Percentiles rank a stretch among this genome's conserved stretches.
Evolutionary conservation across 2,113 vertebrate species (phyloP).

Genomic region (Promerops cafer): DNA sequence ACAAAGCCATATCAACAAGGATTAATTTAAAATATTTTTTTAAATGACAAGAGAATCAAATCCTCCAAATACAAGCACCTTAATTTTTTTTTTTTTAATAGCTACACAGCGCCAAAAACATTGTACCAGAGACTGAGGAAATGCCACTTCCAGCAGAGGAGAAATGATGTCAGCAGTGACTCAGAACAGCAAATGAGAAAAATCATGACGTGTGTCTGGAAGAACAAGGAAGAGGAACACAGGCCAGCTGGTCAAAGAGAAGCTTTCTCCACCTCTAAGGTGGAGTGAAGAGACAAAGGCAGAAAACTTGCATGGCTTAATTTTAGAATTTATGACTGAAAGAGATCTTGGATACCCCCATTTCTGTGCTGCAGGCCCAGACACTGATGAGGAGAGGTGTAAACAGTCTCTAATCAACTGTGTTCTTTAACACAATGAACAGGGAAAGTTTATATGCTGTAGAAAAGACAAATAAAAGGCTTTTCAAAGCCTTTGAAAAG

Average conservation of each 20-base stretch:
- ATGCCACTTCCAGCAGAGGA: neutral
- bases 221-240: neutral
- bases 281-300: neutral
- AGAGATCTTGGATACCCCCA: neutral
- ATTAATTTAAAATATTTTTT: neutral
- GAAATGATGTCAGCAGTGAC: neutral
- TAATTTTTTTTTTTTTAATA: neutral
- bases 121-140: neutral
- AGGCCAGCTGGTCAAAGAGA: neutral
- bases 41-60: neutral
- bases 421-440: neutral
- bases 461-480: neutral
- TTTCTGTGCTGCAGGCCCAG: neutral
- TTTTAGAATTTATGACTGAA: neutral
- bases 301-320: neutral
- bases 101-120: neutral
- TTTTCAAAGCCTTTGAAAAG: neutral
- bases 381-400: neutral
- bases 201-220: neutral
- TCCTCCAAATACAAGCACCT: neutral
- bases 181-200: neutral
- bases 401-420: neutral
- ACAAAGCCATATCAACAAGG: neutral
- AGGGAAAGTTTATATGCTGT: rapidly evolving
- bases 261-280: neutral